Evolutionary conservation across 2,113 vertebrate genomes (phyloP), one percentile per base, ranked within the genome.

Genomic region (Sialia sialis): DNA sequence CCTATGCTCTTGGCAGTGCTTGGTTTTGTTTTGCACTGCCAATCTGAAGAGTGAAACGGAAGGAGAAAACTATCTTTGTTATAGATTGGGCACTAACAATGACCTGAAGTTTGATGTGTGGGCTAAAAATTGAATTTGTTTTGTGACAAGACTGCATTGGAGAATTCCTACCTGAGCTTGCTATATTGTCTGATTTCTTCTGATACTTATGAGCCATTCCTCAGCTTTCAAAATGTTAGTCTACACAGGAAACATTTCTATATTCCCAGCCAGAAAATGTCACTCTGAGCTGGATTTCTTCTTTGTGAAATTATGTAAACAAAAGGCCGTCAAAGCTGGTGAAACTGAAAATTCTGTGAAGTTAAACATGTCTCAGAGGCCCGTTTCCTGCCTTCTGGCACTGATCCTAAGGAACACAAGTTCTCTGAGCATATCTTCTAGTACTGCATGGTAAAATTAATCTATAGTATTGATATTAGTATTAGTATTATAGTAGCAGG

Each of bases 231-330:
- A 94, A 94, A 94, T 74, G 85, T 58, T 79, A 92, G 38, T 88
- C 39, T 30, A 63, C 2, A 21, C 46, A 95, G 80, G 86, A 93
- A 83, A 75, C 38, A 49, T 80, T 93, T 86, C 78, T 84, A 90
- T 85, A 90, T 83, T 90, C 52, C 32, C 46, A 83, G 63, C 70
- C 84, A 92, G 85, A 86, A 79, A 91, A 90, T 87, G 46, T 91
- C 87, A 84, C 23, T 90, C 39, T 0, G 11, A 78, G 43, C 25
- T 49, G 66, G 41, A 94, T 92, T 92, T 81, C 79, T 92, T 78
- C 82, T 92, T 85, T 95, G 78, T 92, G 51, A 92, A 96, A 86
- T 48, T 68, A 41, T 85, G 38, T 85, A 89, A 94, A 92, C 56
- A 94, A 94, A 93, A 95, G 66, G 51, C 34, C 22, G 0, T 59